These are phyloP conservation scores for Sphaerodactylus townsendi DNA, from an alignment of 2,113 vertebrate genomes.

Conservation along the genomic window DNA sequence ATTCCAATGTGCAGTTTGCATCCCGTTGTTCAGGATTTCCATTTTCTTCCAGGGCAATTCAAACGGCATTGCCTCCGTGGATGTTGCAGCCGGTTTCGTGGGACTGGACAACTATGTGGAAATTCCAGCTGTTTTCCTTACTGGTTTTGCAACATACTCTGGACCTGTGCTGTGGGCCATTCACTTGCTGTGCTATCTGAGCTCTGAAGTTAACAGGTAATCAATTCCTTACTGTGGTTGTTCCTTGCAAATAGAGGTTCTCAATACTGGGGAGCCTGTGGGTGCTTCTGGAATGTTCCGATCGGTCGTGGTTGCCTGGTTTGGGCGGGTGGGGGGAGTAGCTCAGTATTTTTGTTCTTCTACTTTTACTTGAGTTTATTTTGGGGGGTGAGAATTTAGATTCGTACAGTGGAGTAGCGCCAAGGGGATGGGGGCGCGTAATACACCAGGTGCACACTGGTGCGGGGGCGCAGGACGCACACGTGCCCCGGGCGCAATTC, in stretches of 20 bases:
- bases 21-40: background rate
- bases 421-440: too few species aligned
- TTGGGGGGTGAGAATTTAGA: too few species aligned
- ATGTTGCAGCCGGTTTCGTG: constrained; percentile 93
- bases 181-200: constrained; percentile 89
- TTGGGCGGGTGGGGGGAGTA: too few species aligned
- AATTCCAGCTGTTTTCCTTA: constrained; percentile 88
- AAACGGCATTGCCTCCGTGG: constrained; percentile 91
- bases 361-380: too few species aligned
- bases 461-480: too few species aligned
- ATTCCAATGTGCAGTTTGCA: background rate
- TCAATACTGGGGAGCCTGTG: background rate
- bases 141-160: constrained; percentile 84
- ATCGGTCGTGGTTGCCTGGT: too few species aligned
- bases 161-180: constrained; percentile 93
- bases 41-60: constrained; percentile 88
- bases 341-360: too few species aligned
- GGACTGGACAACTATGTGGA: constrained; percentile 89
- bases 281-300: too few species aligned
- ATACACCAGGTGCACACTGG: too few species aligned
- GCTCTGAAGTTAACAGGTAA: constrained; percentile 84
- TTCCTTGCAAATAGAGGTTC: background rate
- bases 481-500: too few species aligned
- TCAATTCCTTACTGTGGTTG: background rate
- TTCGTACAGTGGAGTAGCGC: too few species aligned